A percentile compares a stretch with the other conserved stretches of the same genome.
Conservation (phyloP, 2,797 vertebrate species). For the Sebastes nivosus region DNA sequence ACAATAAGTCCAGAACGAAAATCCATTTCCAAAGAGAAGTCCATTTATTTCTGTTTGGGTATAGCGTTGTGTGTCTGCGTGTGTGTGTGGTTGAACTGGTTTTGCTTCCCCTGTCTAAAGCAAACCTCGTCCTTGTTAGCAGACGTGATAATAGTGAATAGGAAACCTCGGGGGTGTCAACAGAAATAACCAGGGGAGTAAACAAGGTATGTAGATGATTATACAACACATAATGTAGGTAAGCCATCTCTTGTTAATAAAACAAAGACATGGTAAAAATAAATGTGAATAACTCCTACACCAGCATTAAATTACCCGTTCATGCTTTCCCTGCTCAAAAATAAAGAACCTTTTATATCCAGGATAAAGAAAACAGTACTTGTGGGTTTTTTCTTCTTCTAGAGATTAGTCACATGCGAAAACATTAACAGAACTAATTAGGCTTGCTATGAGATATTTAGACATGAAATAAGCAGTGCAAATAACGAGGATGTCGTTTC, state of each 20-base stretch:
- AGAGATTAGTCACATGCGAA: slow-evolving; percentile 7
- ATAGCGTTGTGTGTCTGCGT: neutral
- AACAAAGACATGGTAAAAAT: neutral
- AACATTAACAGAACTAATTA: slow-evolving; percentile 46
- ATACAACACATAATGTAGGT: neutral
- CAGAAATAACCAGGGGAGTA: too few species aligned
- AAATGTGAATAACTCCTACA: neutral
- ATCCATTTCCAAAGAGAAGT: neutral
- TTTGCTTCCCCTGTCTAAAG: neutral
- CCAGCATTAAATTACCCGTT: slow-evolving; percentile 10
- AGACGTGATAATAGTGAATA: too few species aligned
- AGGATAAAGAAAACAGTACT: neutral
- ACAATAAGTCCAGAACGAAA: neutral
- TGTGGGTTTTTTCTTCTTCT: neutral
- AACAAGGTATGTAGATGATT: too few species aligned
- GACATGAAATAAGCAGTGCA: slow-evolving; percentile 19
- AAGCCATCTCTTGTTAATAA: neutral
- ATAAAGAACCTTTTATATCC: neutral
- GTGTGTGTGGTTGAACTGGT: neutral
- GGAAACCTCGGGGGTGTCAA: too few species aligned
- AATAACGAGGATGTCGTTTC: slow-evolving; percentile 43
- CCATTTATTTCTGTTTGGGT: neutral
- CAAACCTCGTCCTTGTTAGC: too few species aligned
- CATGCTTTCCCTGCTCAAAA: neutral
- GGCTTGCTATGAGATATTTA: slow-evolving; percentile 31